Evolutionary conservation across 1,140 invertebrate species (phyloP), one percentile per base, ranked within the genome.

Genomic region (Ceratoteleas bidentatus): DNA sequence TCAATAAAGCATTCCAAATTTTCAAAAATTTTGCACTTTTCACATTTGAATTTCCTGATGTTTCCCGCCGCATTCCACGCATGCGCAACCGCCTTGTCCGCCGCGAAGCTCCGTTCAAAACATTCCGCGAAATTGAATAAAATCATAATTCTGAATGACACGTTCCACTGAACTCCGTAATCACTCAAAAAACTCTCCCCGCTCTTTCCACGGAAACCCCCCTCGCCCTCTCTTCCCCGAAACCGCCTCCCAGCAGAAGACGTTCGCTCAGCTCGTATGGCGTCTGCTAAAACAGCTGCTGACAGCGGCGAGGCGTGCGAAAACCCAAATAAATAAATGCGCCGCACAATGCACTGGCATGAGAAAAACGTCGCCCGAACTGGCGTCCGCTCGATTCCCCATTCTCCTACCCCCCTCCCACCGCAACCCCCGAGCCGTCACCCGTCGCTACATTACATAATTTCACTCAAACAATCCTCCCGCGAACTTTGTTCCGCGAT

Each of bases 241-340:
- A 54, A 54, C 32, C 7, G 14, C 7, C 14, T 52, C n/a, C 33
- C 49, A 73, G 69, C 69, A 73, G 69, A 73, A 49, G 72, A 75
- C 72, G 40, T 24, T 11, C 40, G 40, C 40, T 14, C n/a, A 0
- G 40, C 14, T 66, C 45, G 14, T 49, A 79, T 68, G 76, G 68
- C 76, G 68, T 79, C 76, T 79, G 76, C 76, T 79, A 66, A 66
- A 79, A 66, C 76, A 79, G 76, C 76, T 79, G 76, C 76, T 66
- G 56, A 72, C 62, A 72, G 76, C 68, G 36, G 11, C 24, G 34
- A 58, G 52, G 36, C 6, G 34, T 72, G 58, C 54, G 40, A 76
- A 68, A 76, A 54, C 34, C 40, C 40, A 36, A 65, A 65, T 52
- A 58, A 70, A 69, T 58, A 32, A 6, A 33, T 43, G 36, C 16